A percentile compares a stretch with the other conserved stretches of the same genome.
These are phyloP conservation scores for Arctopsyche grandis DNA, from an alignment of 1,140 invertebrate genomes.

Conservation along the genomic window DNA sequence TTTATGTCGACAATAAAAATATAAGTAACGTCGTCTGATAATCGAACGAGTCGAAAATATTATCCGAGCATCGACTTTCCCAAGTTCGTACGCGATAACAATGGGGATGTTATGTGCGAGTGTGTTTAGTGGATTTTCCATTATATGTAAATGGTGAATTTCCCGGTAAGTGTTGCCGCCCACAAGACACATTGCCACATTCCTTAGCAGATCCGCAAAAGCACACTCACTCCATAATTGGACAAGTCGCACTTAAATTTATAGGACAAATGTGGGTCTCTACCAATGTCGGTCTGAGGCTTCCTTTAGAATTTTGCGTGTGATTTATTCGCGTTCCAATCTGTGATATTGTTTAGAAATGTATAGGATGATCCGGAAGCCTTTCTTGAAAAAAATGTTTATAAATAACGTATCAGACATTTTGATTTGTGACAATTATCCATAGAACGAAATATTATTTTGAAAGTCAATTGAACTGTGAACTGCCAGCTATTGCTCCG, in stretches of 20 bases:
- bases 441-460: too few relatives aligned
- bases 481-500: too few relatives aligned
- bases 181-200: conserved; percentile 33
- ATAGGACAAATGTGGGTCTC: background rate
- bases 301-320: too few relatives aligned
- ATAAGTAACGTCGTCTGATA: background rate
- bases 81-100: background rate
- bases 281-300: background rate
- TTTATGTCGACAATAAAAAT: conserved; percentile 5
- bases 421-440: too few relatives aligned
- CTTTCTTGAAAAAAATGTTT: too few relatives aligned
- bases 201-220: conserved; percentile 30
- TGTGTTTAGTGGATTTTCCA: too few relatives aligned
- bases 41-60: background rate
- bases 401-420: too few relatives aligned
- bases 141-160: conserved; percentile 10
- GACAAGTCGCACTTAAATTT: conserved; percentile 17
- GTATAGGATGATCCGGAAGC: too few relatives aligned
- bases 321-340: too few relatives aligned
- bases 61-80: background rate
- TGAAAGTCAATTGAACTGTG: too few relatives aligned
- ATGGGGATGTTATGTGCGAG: too few relatives aligned
- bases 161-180: conserved; percentile 27
- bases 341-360: too few relatives aligned
- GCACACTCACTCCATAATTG: conserved; percentile 32